Evolutionary conservation across 2,113 vertebrate species (phyloP).

Genomic region (Ceyx margarethae): DNA sequence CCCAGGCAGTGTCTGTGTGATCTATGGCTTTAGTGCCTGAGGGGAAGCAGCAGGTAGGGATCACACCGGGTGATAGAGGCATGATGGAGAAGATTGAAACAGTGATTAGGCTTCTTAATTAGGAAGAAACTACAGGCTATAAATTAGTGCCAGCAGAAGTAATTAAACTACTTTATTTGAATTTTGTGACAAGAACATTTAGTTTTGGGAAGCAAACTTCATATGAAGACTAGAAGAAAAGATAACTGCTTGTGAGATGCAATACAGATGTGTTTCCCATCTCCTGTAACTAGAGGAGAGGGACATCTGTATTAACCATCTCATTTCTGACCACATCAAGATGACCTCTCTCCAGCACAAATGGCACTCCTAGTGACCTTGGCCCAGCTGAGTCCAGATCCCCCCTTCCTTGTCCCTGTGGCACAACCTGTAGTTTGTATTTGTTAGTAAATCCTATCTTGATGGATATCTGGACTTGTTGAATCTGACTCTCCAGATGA

Average conservation of each 20-base stretch:
- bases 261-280: neutral
- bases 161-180: conserved; percentile 44
- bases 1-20: conserved; percentile 37
- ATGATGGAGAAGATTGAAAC: conserved; percentile 41
- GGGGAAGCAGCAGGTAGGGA: conserved; percentile 41
- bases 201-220: neutral
- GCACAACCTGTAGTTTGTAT: neutral
- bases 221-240: neutral
- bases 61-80: conserved; percentile 45
- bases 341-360: neutral
- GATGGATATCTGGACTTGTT: conserved; percentile 26
- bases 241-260: neutral
- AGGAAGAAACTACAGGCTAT: conserved; percentile 52
- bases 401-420: neutral
- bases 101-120: conserved; percentile 61
- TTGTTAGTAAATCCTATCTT: neutral
- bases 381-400: neutral
- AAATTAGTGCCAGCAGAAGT: conserved; percentile 46
- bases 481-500: conserved; percentile 42
- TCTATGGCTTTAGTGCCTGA: conserved; percentile 5
- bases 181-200: neutral
- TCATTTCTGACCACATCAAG: neutral
- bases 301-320: neutral
- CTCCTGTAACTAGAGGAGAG: neutral
- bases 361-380: neutral